Conservation (phyloP, 2,797 vertebrate genomes). For the Phoxinus dragarum region DNA sequence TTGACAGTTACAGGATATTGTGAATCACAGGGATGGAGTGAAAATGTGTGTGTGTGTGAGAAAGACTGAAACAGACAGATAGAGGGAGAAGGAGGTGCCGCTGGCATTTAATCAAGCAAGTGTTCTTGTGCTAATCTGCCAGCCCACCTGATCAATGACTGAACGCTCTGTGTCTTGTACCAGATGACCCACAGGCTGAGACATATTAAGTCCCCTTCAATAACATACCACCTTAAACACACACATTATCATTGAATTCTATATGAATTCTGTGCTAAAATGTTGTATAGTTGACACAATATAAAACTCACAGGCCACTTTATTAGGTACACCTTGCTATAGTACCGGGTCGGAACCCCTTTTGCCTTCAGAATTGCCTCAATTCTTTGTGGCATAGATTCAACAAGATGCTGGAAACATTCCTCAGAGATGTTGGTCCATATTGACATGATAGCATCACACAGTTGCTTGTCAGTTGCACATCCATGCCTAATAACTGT, state of each 20-base stretch:
- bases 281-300: not conserved
- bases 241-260: not conserved
- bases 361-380: not conserved
- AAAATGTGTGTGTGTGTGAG: constrained; percentile 17
- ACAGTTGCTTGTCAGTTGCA: not conserved
- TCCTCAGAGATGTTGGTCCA: not conserved
- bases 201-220: constrained; percentile 44
- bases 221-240: not conserved
- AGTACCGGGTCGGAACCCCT: not conserved
- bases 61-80: constrained; percentile 26
- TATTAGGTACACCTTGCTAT: not conserved
- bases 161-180: constrained; percentile 52
- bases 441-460: not conserved
- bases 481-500: not conserved
- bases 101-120: constrained; percentile 55
- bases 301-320: not conserved
- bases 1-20: constrained; percentile 41
- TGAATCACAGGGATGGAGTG: constrained; percentile 35
- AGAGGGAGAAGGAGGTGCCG: constrained; percentile 32
- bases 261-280: not conserved
- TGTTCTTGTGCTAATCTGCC: constrained; percentile 55
- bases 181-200: constrained; percentile 46
- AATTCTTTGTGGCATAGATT: not conserved
- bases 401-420: not conserved
- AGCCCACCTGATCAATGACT: constrained; percentile 63